Evolutionary conservation across 2,888 invertebrate genomes (phyloP), one percentile per base, ranked within the genome.

Genomic region (Brachylomia viminalis): DNA sequence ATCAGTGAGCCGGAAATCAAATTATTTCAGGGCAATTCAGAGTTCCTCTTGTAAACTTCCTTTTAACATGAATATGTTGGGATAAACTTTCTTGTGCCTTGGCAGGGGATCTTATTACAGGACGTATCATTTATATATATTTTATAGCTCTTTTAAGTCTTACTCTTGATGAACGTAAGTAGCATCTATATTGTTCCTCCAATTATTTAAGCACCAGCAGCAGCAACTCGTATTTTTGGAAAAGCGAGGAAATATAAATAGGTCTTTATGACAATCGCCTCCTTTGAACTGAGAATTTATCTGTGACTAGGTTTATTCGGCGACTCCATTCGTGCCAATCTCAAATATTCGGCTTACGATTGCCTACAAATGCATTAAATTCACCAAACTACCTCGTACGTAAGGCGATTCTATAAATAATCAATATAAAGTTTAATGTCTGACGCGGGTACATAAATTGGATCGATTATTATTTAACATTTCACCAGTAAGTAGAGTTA

Each of bases 161-260:
- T 66, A 49, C n/a, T 75, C 59, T 17, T 66, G 15, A 66, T 66
- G 38, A 72, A 27, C 4, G 8, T 58, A 71, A 76, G 62, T 64
- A 62, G n/a, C 54, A 49, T 81, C 73, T 77, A 67, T 38, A 47
- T 68, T 66, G 71, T 79, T 78, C 58, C 62, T 54, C 59, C 75
- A 87, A 87, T 85, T 87, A 83, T 70, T 38, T 38, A 42, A 72
- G 78, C 76, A 49, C 77, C 83, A 69, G 72, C n/a, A n/a, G 67
- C 71, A 77, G 64, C 54, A 52, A 62, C 79, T 76, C 69, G 68
- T 80, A 75, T 38, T 75, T 77, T 72, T 67, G 61, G 72, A 75
- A 78, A 77, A 66, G 64, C 54, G 70, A 65, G 79, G 64, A 82
- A 80, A 74, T 75, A 81, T 79, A 77, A 84, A 77, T 75, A 79